Base-by-base conservation (phyloP, 2,888 invertebrate genomes). In the Calameuta idolon region DNA sequence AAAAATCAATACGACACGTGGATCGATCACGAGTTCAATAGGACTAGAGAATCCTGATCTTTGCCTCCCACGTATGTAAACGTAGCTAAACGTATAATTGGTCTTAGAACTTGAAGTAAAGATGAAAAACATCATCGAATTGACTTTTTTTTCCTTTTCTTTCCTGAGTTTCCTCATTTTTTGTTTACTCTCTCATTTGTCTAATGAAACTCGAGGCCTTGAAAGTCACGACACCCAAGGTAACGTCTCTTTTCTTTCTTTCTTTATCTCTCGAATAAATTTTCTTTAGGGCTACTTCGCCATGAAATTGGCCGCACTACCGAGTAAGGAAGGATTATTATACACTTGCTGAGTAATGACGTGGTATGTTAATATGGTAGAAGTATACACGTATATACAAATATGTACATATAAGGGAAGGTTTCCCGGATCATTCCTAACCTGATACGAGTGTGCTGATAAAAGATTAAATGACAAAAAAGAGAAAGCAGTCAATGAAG, bases 321-420 rank as follows among this genome's bases (percentile, higher is more conserved):
- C 79, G 77, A 83, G 73, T 81, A 78, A 78, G 76, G 78, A 81
- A 80, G 84, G 82, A 84, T 86, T 86, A 86, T 86, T 78, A 81
- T 86, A 86, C 86, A 86, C 78, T 79, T 81, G 80, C 78, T 76
- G 82, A 81, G 74, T 78, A 75, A 69, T 79, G 79, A 79, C 79
- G 76, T 75, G 71, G 76, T 71, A 78, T 69, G 78, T 40, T 40
- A 40, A 40, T 77, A 82, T 77, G 76, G 79, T 83, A 84, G 76
- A 87, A 87, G 85, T 88, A 86, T 87, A 88, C 89, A 89, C 87
- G 85, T 90, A 90, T 90, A 86, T 90, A 89, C 89, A 90, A 75
- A 79, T 87, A 86, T 87, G 82, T 87, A 86, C 85, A 87, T 83
- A 82, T 84, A 85, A 86, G 82, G 86, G 83, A 85, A 86, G 87